Evolutionary conservation across 1,140 invertebrate genomes (phyloP).

Genomic region (Harpegnathos saltator): DNA sequence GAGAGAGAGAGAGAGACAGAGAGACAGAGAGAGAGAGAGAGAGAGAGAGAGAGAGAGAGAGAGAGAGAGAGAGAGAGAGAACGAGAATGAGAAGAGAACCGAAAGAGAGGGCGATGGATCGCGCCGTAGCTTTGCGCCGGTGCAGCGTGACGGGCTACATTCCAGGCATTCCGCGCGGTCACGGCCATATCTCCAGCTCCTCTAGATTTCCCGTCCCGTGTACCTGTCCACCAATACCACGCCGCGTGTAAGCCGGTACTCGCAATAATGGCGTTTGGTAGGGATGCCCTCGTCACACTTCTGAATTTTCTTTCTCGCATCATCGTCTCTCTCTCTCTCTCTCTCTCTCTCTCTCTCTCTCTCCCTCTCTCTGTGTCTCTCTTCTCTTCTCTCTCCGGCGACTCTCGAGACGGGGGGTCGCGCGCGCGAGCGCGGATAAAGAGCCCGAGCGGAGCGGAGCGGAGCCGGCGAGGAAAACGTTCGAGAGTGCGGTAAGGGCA

Average conservation of each 20-base stretch:
- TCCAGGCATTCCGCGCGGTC: constrained; percentile 84
- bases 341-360: too few relatives aligned
- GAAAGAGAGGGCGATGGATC: constrained; percentile 78
- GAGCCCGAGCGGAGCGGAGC: too few relatives aligned
- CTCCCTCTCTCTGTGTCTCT: too few relatives aligned
- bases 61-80: too few relatives aligned
- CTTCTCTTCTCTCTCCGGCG: constrained; percentile 34
- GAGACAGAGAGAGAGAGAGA: too few relatives aligned
- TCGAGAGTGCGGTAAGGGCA: background rate
- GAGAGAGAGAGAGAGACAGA: too few relatives aligned
- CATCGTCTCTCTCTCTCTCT: constrained; percentile 43
- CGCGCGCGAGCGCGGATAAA: background rate
- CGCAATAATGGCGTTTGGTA: constrained; percentile 46
- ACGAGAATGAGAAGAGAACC: constrained; percentile 79
- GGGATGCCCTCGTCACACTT: constrained; percentile 33
- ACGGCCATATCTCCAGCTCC: constrained; percentile 85
- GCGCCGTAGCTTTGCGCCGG: constrained; percentile 74
- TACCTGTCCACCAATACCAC: constrained; percentile 54
- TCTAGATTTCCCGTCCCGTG: constrained; percentile 77
- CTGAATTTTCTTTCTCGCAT: constrained; percentile 45
- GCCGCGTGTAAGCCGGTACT: constrained; percentile 49
- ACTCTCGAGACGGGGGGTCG: background rate
- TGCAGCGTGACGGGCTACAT: constrained; percentile 83
- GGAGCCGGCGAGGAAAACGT: constrained; percentile 13
- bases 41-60: too few relatives aligned